Evolutionary conservation across 37 sponge, comb jelly and placozoan species (phyloP).

Genomic region (Aphrocallistes beatrix): DNA sequence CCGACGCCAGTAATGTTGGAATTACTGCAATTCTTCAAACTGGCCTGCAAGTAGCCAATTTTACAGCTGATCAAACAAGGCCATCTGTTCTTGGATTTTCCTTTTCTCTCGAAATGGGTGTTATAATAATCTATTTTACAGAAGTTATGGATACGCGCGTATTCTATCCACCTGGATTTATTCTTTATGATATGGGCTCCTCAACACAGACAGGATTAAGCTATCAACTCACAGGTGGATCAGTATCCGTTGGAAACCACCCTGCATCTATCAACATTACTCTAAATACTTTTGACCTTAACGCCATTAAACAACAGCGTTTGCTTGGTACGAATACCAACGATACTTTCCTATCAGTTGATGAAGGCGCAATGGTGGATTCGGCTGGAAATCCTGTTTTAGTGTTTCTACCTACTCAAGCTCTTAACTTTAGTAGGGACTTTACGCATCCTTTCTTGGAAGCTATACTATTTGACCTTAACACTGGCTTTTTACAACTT

Average conservation of each 20-base stretch:
- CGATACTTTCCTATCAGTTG: slow-evolving; percentile 35
- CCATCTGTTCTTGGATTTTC: slow-evolving; percentile 64
- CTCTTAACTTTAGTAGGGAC: background rate
- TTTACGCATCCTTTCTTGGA: background rate
- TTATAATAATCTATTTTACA: slow-evolving; percentile 42
- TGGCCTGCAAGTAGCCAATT: slow-evolving; percentile 43
- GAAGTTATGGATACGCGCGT: slow-evolving; percentile 63
- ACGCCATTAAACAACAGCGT: slow-evolving; percentile 36
- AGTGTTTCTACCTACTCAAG: background rate
- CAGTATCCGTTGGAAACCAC: background rate
- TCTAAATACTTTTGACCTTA: slow-evolving; percentile 35
- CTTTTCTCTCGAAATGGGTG: slow-evolving; percentile 36
- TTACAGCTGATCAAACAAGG: slow-evolving; percentile 43
- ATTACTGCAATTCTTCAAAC: slow-evolving; percentile 29
- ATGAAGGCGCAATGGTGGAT: slow-evolving; percentile 40
- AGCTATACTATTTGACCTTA: slow-evolving; percentile 35
- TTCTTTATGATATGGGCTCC: slow-evolving; percentile 28
- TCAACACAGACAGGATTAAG: background rate
- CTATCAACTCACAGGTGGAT: slow-evolving; percentile 35
- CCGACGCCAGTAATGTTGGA: slow-evolving; percentile 46
- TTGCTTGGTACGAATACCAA: slow-evolving; percentile 25
- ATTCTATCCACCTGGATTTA: slow-evolving; percentile 45
- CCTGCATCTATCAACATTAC: background rate
- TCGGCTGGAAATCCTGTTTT: slow-evolving; percentile 38
- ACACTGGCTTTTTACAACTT: slow-evolving; percentile 36